These are phyloP conservation scores for Forficula auricularia DNA, from an alignment of 1,140 invertebrate species.

Conservation along the genomic window DNA sequence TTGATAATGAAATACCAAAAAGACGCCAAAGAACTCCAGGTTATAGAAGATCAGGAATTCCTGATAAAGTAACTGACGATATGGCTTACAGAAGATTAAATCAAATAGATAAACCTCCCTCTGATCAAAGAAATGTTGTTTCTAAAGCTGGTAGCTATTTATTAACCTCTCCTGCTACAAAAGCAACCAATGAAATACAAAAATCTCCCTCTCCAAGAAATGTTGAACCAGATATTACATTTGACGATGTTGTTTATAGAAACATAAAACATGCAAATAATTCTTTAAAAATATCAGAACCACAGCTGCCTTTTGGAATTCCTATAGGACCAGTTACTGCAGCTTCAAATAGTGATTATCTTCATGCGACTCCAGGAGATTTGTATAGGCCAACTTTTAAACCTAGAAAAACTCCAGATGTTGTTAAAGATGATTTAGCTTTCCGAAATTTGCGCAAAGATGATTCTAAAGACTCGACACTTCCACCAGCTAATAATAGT, in stretches of 20 bases:
- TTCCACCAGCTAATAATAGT: constrained; percentile 7
- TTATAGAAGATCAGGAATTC: constrained; percentile 26
- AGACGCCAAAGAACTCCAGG: constrained; percentile 20
- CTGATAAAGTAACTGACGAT: constrained; percentile 53
- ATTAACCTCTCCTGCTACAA: constrained; percentile 41
- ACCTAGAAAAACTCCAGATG: constrained; percentile 51
- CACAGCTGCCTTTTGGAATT: constrained; percentile 77
- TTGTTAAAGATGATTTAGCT: constrained; percentile 72
- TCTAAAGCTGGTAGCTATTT: constrained; percentile 53
- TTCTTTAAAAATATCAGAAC: constrained; percentile 48
- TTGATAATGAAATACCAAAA: constrained; percentile 5
- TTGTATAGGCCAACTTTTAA: constrained; percentile 39
- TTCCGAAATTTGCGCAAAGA: constrained; percentile 70
- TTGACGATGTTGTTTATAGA: constrained; percentile 68
- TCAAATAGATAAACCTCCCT: constrained; percentile 24
- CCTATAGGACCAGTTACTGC: constrained; percentile 60
- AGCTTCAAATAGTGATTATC: constrained; percentile 60
- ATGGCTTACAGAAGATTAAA: constrained; percentile 59
- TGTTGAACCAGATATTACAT: constrained; percentile 55
- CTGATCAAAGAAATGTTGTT: constrained; percentile 32
- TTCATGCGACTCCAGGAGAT: constrained; percentile 49
- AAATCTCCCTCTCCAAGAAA: constrained; percentile 2
- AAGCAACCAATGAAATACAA: neutral
- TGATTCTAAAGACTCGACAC: constrained; percentile 27
- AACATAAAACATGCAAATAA: constrained; percentile 59